Base-by-base conservation (phyloP, 2,113 vertebrate genomes). In the Oplegnathus fasciatus region DNA sequence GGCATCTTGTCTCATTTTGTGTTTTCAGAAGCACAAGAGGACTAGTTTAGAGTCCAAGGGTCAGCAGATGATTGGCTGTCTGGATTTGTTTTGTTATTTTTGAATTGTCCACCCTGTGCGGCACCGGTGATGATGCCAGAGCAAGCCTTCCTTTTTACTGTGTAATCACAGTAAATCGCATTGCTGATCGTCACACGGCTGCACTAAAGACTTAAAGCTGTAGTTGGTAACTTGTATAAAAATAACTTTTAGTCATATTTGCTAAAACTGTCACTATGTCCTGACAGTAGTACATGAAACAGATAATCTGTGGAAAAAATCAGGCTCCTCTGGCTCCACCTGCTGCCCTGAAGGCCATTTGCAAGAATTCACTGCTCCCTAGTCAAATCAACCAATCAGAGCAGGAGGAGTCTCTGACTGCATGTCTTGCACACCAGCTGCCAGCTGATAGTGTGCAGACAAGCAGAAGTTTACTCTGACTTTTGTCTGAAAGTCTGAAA, bases 1-100 rank as follows among this genome's bases (percentile, higher is more conserved):
- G 1, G 17, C 65, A 8, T 60, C 67, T 58, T 55, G 72, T 74
- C 20, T 69, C n/a, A n/a, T 70, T 69, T 73, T 2, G 50, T 28
- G 20, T 62, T 18, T n/a, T 22, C 6, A 34, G 15, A 62, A 34
- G 52, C 30, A 40, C 17, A 50, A 8, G 20, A 13, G 0, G 69
- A 48, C 17, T 4, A 8, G 17, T 69, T 28, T 2, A 58, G 24
- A 68, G 46, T 60, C 9, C 14, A n/a, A 2, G 13, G 42, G 30
- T 74, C 62, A 74, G 14, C 32, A 28, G 54, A 71, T 24, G 65
- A 69, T 13, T 34, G 70, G 26, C 9, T 1, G 0, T 55, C 48
- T 66, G 13, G 26, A 57, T 32, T 34, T 40, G 1, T 44, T 44
- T 54, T 55, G 18, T 30, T 71, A 14, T 5, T 30, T n/a, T 42